Evolutionary conservation across 2,113 vertebrate genomes (phyloP).

Genomic region (Heloderma charlesbogerti): DNA sequence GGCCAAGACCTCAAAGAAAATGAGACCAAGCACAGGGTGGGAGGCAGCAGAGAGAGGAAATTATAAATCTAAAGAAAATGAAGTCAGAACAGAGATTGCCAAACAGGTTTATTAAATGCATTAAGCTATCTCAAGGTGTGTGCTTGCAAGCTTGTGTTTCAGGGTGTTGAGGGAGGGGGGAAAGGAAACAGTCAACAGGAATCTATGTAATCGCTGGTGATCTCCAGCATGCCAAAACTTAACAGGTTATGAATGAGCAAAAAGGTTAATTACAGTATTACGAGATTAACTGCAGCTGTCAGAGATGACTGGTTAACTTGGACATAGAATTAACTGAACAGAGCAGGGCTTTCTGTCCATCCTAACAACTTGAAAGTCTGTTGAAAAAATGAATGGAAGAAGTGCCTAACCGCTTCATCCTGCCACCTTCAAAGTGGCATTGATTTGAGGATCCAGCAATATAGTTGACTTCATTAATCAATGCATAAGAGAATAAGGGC

Average conservation of each 20-base stretch:
- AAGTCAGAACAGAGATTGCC: slow-evolving; percentile 44
- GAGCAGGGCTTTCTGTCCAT: background rate
- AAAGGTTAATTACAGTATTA: background rate
- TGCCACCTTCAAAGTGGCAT: slow-evolving; percentile 22
- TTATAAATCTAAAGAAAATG: slow-evolving; percentile 20
- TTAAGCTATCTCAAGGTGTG: background rate
- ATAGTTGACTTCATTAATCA: background rate
- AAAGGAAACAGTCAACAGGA: background rate
- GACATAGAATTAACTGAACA: slow-evolving; percentile 57
- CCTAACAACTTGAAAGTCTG: background rate
- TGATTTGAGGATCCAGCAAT: background rate
- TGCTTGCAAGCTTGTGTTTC: background rate
- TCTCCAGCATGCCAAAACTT: slow-evolving; percentile 21
- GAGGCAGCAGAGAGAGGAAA: slow-evolving; percentile 51
- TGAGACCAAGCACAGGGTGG: slow-evolving; percentile 20
- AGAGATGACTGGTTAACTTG: slow-evolving; percentile 64
- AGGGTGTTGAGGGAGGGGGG: background rate
- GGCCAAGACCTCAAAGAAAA: slow-evolving; percentile 52
- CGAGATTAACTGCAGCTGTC: slow-evolving; percentile 66
- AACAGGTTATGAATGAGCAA: slow-evolving; percentile 38
- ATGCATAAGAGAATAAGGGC: background rate
- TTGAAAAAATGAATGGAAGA: slow-evolving; percentile 20
- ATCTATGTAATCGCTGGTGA: slow-evolving; percentile 6
- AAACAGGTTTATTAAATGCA: slow-evolving; percentile 38
- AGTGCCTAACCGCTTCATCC: slow-evolving; percentile 17